Evolutionary conservation across 2,797 vertebrate genomes (phyloP).

Genomic region (Lagodon rhomboides): DNA sequence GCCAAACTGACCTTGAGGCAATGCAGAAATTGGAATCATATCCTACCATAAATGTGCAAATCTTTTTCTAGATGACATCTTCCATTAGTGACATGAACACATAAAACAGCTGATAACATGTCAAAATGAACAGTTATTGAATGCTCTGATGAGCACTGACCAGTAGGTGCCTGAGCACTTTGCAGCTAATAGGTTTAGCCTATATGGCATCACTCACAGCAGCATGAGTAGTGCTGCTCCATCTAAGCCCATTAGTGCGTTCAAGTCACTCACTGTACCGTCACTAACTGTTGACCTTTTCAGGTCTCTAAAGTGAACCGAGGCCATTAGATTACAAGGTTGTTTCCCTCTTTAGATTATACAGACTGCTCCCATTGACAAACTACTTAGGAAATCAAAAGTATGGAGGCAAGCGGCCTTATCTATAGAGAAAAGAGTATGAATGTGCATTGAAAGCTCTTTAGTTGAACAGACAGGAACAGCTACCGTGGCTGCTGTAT

Average conservation of each 20-base stretch:
- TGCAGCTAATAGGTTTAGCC: constrained; percentile 68
- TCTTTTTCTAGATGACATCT: constrained; percentile 13
- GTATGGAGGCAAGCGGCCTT: background rate
- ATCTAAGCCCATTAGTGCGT: constrained; percentile 74
- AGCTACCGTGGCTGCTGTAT: background rate
- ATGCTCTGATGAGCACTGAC: background rate
- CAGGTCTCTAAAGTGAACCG: constrained; percentile 49
- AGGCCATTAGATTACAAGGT: constrained; percentile 48
- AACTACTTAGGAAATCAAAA: constrained; percentile 29
- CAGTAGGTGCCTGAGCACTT: constrained; percentile 44
- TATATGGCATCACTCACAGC: constrained; percentile 57
- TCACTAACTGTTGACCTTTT: constrained; percentile 70
- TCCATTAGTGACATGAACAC: constrained; percentile 12
- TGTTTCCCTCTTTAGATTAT: constrained; percentile 40
- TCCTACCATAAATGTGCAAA: background rate
- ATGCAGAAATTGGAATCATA: background rate
- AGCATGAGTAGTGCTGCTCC: constrained; percentile 50
- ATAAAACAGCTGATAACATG: constrained; percentile 14
- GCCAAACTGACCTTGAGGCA: background rate
- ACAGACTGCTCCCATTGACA: constrained; percentile 14
- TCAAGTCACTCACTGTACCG: constrained; percentile 61
- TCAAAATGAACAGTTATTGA: constrained; percentile 42
- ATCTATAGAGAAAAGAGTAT: background rate
- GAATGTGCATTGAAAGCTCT: constrained; percentile 7
- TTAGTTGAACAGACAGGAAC: background rate